Conservation (phyloP, 2,113 vertebrate species). For the Xiphophorus couchianus region DNA sequence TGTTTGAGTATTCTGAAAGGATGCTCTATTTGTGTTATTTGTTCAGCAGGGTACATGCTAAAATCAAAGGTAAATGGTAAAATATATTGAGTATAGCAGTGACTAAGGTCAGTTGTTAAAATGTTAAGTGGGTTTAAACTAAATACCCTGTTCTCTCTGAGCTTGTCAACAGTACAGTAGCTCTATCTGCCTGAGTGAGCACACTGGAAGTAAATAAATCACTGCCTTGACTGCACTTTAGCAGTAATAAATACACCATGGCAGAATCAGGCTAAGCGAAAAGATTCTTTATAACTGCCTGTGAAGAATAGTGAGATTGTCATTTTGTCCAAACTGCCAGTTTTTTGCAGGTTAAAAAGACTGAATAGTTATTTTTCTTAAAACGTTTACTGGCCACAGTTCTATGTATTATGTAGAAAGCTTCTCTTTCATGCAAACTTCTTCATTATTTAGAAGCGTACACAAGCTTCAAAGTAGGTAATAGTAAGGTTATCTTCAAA, state of each 20-base stretch:
- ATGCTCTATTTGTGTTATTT: background rate
- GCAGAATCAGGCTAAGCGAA: conserved; percentile 63
- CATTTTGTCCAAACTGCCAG: background rate
- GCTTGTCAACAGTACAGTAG: conserved; percentile 14
- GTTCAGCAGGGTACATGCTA: background rate
- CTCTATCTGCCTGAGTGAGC: conserved; percentile 55
- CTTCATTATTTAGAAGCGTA: too few species aligned
- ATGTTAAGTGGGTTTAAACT: background rate
- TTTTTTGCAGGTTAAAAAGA: background rate
- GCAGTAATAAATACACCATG: conserved; percentile 41
- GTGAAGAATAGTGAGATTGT: background rate
- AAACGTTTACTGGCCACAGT: too few species aligned
- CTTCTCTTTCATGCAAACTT: too few species aligned
- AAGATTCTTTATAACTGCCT: conserved; percentile 8
- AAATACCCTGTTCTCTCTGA: conserved; percentile 1
- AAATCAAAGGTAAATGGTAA: background rate
- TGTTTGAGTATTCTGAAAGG: background rate
- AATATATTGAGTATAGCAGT: background rate
- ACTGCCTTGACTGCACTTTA: conserved; percentile 33
- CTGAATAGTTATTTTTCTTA: background rate
- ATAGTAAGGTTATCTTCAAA: too few species aligned
- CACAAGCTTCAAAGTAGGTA: too few species aligned
- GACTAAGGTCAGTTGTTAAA: background rate
- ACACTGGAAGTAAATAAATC: conserved; percentile 68
- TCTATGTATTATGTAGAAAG: too few species aligned